Evolutionary conservation across 2,113 vertebrate species (phyloP).

Genomic region (Bostrychus sinensis): DNA sequence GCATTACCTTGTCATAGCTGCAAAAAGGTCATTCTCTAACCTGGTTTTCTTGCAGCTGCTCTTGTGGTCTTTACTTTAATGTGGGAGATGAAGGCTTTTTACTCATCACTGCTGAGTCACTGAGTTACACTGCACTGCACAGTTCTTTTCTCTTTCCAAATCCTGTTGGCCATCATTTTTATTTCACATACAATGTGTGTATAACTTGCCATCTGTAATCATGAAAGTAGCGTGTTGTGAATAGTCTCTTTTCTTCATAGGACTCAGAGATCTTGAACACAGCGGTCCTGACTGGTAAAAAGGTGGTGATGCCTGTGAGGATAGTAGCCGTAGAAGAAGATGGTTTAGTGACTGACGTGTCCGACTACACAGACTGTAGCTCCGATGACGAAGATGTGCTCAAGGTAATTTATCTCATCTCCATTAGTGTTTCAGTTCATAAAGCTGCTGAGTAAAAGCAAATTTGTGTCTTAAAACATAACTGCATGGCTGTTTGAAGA

Average conservation of each 20-base stretch:
- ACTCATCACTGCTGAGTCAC: conserved; percentile 31
- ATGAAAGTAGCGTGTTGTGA: not conserved
- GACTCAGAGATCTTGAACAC: conserved; percentile 93
- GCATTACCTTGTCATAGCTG: conserved; percentile 7
- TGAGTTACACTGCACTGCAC: conserved; percentile 21
- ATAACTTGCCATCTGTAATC: not conserved
- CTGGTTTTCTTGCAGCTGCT: conserved; percentile 23
- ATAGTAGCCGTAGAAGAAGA: conserved; percentile 89
- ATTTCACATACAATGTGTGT: not conserved
- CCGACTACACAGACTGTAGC: conserved; percentile 87
- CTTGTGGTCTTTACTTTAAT: conserved; percentile 4
- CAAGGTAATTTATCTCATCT: conserved; percentile 82
- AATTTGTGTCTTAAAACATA: too few relatives aligned
- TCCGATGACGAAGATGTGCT: conserved; percentile 88
- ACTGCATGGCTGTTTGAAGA: too few relatives aligned
- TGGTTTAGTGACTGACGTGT: conserved; percentile 85
- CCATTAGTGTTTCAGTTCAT: too few relatives aligned
- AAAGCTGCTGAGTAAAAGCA: too few relatives aligned
- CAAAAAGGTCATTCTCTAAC: conserved; percentile 37
- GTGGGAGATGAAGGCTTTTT: conserved; percentile 2
- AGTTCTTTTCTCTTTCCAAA: conserved; percentile 4
- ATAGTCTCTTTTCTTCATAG: conserved; percentile 65
- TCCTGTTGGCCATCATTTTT: not conserved
- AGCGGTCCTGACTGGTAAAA: conserved; percentile 88
- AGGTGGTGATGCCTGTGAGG: conserved; percentile 85